Evolutionary conservation across 2,888 invertebrate species (phyloP), one percentile per base, ranked within the genome.

Genomic region (Agrochola lota): DNA sequence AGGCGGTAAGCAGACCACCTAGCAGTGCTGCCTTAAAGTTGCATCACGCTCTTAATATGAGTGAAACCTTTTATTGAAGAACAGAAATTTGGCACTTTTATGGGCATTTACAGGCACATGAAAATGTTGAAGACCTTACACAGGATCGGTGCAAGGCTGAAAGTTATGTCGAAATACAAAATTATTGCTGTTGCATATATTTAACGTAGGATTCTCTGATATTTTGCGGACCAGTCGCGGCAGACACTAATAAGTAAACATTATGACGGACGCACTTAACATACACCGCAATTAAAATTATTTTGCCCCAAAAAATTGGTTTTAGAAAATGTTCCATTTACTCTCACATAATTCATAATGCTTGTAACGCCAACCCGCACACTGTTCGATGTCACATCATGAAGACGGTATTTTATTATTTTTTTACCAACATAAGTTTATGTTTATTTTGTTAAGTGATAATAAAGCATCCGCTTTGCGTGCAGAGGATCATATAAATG

Each of bases 381-480:
- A n/a, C n/a, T n/a, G n/a, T 23, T 57, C 20, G 72, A 71, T 46
- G 52, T 43, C 35, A 23, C 78, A 57, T 35, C 68, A 75, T 59
- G 43, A 49, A 75, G 23, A 55, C 66, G 60, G 78, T 78, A 78
- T 71, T 35, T 35, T n/a, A 57, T 57, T n/a, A 23, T 60, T 77
- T 66, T 68, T 62, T 55, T 35, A 66, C 66, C 43, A 64, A 55
- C 30, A 46, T 43, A 71, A 15, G n/a, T 40, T 71, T 11, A 12
- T 52, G 9, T 43, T 43, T 23, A 30, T 64, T 77, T 66, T 66
- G 11, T 59, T 66, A 43, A 40, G 40, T 40, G 40, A 4, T 26
- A 60, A 59, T 60, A 40, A 77, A 57, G 77, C 55, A 63, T 63
- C 46, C 70, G 78, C 78, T 72, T 78, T 46, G 66, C 78, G 66